These are phyloP conservation scores for Arctopsyche grandis DNA, from an alignment of 1,140 invertebrate genomes.

Conservation along the genomic window DNA sequence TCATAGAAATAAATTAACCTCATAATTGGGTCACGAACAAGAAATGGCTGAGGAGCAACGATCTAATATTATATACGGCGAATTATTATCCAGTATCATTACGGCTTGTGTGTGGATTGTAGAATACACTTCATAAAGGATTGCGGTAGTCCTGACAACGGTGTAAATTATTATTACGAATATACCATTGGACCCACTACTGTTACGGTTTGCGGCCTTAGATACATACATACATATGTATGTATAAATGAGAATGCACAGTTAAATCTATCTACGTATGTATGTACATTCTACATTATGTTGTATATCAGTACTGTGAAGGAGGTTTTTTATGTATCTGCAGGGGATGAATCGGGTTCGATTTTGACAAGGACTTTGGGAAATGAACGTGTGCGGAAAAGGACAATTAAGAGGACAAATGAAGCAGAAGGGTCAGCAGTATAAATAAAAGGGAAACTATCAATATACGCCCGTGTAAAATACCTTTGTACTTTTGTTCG, in stretches of 20 bases:
- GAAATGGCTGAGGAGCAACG: too few species aligned
- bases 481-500: constrained; percentile 32
- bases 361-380: constrained; percentile 4
- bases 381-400: constrained; percentile 28
- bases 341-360: background rate
- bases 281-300: background rate
- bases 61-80: too few species aligned
- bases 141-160: constrained; percentile 31
- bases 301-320: too few species aligned
- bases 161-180: constrained; percentile 34
- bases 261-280: background rate
- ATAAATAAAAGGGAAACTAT: constrained; percentile 43
- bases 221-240: background rate
- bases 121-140: constrained; percentile 26
- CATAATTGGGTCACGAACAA: too few species aligned
- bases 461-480: constrained; percentile 28
- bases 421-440: constrained; percentile 42
- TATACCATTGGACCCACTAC: background rate
- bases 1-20: too few species aligned
- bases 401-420: constrained; percentile 43
- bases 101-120: background rate
- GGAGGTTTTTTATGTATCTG: background rate
- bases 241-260: too few species aligned
- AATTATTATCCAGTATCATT: background rate
- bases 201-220: constrained; percentile 25